Conservation (phyloP, 1,140 invertebrate genomes). For the Euwallacea similis region DNA sequence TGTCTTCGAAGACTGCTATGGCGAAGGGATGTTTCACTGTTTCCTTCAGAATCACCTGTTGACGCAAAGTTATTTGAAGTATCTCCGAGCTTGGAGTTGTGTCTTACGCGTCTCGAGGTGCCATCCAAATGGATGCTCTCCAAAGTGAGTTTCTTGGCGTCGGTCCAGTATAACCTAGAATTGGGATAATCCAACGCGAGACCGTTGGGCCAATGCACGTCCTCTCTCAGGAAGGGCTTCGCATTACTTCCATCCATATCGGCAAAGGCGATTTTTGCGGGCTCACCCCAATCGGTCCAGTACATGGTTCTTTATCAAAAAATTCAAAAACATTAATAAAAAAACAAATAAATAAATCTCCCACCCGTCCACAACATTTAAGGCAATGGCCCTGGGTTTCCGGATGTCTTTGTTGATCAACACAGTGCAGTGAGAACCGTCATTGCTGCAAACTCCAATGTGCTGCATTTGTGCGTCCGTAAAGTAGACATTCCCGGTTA, state of each 20-base stretch:
- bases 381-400: slow-evolving; percentile 65
- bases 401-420: slow-evolving; percentile 61
- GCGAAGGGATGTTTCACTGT: slow-evolving; percentile 76
- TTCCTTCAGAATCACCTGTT: slow-evolving; percentile 58
- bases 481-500: slow-evolving; percentile 80
- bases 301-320: slow-evolving; percentile 66
- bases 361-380: slow-evolving; percentile 65
- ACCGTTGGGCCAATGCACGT: slow-evolving; percentile 84
- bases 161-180: slow-evolving; percentile 77
- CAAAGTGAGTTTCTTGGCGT: slow-evolving; percentile 70
- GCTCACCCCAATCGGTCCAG: slow-evolving; percentile 82
- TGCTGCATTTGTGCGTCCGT: slow-evolving; percentile 70
- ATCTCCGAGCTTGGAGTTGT: slow-evolving; percentile 9
- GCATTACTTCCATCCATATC: slow-evolving; percentile 79
- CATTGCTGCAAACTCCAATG: slow-evolving; percentile 72
- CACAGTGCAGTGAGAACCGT: slow-evolving; percentile 65
- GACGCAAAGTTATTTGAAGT: slow-evolving; percentile 3
- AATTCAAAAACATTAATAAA: not conserved
- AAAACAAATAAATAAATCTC: not conserved
- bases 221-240: slow-evolving; percentile 63
- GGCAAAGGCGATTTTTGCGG: slow-evolving; percentile 73
- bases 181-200: slow-evolving; percentile 85
- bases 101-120: slow-evolving; percentile 60
- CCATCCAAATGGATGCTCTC: slow-evolving; percentile 79
- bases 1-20: slow-evolving; percentile 84